Conservation (phyloP, 2,113 vertebrate species). For the Triplophysa rosa region DNA sequence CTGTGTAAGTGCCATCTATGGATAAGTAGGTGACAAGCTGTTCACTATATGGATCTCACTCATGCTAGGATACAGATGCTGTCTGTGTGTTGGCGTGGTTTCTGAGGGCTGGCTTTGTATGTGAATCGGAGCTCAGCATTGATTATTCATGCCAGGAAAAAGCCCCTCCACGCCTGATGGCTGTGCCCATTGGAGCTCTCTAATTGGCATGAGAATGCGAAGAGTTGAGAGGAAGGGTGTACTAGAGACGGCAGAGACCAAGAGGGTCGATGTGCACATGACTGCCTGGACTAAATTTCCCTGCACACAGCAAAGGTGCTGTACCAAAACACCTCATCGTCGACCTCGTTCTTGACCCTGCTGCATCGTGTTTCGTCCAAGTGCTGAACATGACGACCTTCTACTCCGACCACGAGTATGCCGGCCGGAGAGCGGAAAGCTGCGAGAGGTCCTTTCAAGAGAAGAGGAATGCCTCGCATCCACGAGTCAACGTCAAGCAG, state of each 20-base stretch:
- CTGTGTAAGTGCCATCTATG: not conserved
- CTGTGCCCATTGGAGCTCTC: slow-evolving; percentile 69
- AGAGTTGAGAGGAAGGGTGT: slow-evolving; percentile 53
- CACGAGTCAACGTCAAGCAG: not conserved
- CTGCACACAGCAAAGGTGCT: slow-evolving; percentile 17
- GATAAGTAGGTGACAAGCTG: slow-evolving; percentile 8
- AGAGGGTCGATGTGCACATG: slow-evolving; percentile 46
- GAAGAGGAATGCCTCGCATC: slow-evolving; percentile 35
- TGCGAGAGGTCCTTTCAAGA: slow-evolving; percentile 48
- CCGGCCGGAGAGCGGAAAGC: slow-evolving; percentile 49
- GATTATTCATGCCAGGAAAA: slow-evolving; percentile 83
- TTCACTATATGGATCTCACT: slow-evolving; percentile 7
- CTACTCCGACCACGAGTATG: slow-evolving; percentile 52
- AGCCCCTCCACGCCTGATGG: slow-evolving; percentile 60
- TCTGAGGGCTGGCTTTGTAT: slow-evolving; percentile 49
- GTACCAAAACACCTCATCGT: not conserved
- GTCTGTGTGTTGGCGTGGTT: slow-evolving; percentile 14
- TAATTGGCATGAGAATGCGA: slow-evolving; percentile 70
- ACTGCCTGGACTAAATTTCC: slow-evolving; percentile 32
- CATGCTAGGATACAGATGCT: not conserved
- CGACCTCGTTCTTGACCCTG: not conserved
- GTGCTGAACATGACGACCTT: slow-evolving; percentile 61
- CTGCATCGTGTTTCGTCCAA: not conserved
- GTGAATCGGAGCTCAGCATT: slow-evolving; percentile 73
- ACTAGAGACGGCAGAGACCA: slow-evolving; percentile 27